Evolutionary conservation across 92 coral and sea anemone genomes (phyloP), one percentile per base, ranked within the genome.

Genomic region (Epizoanthus fatuus): DNA sequence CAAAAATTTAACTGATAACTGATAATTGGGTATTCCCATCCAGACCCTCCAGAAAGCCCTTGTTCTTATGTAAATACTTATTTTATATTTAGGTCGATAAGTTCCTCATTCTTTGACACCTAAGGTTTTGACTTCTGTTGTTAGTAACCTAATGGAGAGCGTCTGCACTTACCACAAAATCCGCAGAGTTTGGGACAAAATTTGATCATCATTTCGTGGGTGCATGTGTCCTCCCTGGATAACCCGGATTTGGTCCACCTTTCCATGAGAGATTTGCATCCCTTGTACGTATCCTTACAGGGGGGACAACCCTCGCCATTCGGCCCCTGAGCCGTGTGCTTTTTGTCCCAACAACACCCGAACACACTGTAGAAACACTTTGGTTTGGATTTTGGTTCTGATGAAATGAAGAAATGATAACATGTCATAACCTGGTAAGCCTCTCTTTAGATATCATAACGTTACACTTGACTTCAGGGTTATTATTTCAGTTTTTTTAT

Each of bases 331-430:
- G 72, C 72, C 2, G 44, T 6, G 19, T 14, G 16, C 47, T 66
- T 66, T 14, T 66, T 66, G 72, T 66, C 72, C 72, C 72, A 66
- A 35, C 72, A 66, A 37, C 72, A 66, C 47, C 72, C 72, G 29
- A 66, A 66, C 20, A 12, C 49, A 42, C 72, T 66, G 47, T 66
- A 66, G 7, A 13, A 19, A 12, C 72, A 66, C 44, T 66, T 66
- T 8, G 72, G 49, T 66, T 66, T 37, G 40, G 72, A 17, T 14
- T 66, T 66, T 6, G 72, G 72, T 66, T 66, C 72, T 66, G 49
- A 13, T 37, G 2, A 37, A 7, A 66, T 0, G n/a, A 14, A 37
- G 16, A 14, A 14, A 49, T 49, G 53, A 49, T 1, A 49, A 8
- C 3, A 49, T 12, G 53, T 49, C 53, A 49, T 12, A 49, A 49